Base-by-base conservation (phyloP, 2,797 vertebrate species). In the Vespertilio murinus region DNA sequence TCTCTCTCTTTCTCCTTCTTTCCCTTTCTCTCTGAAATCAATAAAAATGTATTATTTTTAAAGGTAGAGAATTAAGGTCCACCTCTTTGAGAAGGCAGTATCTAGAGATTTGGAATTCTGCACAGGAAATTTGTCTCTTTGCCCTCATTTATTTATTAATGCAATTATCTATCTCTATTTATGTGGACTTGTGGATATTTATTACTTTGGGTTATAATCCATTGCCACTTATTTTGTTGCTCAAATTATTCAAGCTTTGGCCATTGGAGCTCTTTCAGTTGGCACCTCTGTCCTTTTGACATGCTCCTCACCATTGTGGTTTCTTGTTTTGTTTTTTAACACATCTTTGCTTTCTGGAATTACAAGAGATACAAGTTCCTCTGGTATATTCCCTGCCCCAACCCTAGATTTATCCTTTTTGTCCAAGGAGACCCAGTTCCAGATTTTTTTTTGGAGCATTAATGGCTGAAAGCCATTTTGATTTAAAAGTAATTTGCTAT, bases 21-120 rank as follows among this genome's bases (percentile, higher is more conserved):
- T n/a, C 25, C 11, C 12, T 61, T 61, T 25, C 59, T 61, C 28
- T 61, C 59, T 28, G 2, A 61, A 61, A 30, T 61, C 59, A 61
- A 30, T 6, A 61, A 61, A 30, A 61, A 61, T 61, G 28, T 30
- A 30, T 61, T 61, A 28, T 59, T 56, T 59, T 59, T 59, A 3
- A 61, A 61, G 59, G 59, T 61, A 14, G 16, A 18, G 13, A 78
- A 14, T 56, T 92, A 80, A 73, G 23, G 12, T 30, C 12, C 28
- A 61, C 28, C 14, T 47, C 33, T 47, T 54, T 73, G 71, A 93
- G 49, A 16, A 23, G 33, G 42, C 49, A 89, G 59, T 40, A 86
- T 73, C 38, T 81, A 80, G 2, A 33, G 75, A 84, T 67, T 92
- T 69, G 23, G 22, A 95, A 94, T 69, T 88, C 75, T 79, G 40